phyloP scores from a whole-genome alignment of 2,888 invertebrate species.

The Lochmaea crataegi region DNA sequence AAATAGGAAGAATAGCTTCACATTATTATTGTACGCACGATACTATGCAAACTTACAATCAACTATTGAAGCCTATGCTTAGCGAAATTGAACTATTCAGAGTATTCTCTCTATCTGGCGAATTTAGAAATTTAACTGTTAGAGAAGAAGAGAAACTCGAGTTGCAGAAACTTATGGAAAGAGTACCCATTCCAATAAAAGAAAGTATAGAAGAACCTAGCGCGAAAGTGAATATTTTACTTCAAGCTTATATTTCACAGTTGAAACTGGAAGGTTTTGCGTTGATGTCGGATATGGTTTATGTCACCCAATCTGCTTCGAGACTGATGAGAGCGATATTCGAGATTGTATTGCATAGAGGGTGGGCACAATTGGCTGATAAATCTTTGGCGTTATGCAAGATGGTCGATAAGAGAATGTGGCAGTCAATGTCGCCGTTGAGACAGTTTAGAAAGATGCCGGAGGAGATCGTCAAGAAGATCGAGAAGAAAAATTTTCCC shows the following conservation, averaged over 20 bases:
- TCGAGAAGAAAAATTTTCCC: constrained; percentile 97
- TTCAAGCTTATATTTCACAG: constrained; percentile 98
- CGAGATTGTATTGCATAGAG: constrained; percentile 88
- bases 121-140: constrained; percentile 94
- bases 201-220: constrained; percentile 98
- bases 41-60: constrained; percentile 97
- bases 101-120: constrained; percentile 98
- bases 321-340: constrained; percentile 95
- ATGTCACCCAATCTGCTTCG: constrained; percentile 97
- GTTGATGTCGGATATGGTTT: constrained; percentile 99
- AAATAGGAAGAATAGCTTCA: constrained; percentile 96
- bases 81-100: constrained; percentile 97
- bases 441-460: constrained; percentile 98
- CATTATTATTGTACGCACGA: constrained; percentile 99
- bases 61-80: constrained; percentile 93
- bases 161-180: constrained; percentile 90
- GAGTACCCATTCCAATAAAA: constrained; percentile 99
- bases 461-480: constrained; percentile 94
- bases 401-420: constrained; percentile 99
- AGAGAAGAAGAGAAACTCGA: constrained; percentile 97
- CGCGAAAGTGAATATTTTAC: constrained; percentile 94
- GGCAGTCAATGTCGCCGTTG: constrained; percentile 99
- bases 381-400: constrained; percentile 96
- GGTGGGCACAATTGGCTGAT: constrained; percentile 98
- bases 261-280: constrained; percentile 98